These are phyloP conservation scores for Drosophila multiciliata DNA, from an alignment of 2,888 invertebrate genomes.

Conservation along the genomic window DNA sequence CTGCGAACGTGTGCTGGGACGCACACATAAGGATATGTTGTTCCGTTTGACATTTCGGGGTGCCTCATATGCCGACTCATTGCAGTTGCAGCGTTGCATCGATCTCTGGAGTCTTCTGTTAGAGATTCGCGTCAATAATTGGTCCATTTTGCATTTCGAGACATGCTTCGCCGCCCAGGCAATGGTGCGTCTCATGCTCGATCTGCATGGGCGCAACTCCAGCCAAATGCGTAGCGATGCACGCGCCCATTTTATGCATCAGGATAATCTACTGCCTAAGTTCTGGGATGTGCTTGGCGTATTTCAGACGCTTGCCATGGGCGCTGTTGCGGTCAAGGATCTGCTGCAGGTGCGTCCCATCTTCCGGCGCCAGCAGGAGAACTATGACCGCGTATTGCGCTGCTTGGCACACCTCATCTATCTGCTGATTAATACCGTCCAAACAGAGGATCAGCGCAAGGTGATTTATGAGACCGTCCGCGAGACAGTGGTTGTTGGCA, in stretches of 20 bases:
- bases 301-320: conserved; percentile 88
- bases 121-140: conserved; percentile 91
- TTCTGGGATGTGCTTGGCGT: conserved; percentile 90
- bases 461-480: conserved; percentile 86
- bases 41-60: conserved; percentile 91
- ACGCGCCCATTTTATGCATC: conserved; percentile 62
- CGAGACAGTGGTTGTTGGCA: conserved; percentile 84
- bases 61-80: conserved; percentile 90
- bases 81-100: conserved; percentile 92
- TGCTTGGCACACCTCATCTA: conserved; percentile 92
- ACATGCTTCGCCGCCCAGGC: conserved; percentile 94
- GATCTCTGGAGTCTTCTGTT: conserved; percentile 94
- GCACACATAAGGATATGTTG: conserved; percentile 94
- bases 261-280: conserved; percentile 86
- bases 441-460: conserved; percentile 85
- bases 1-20: conserved; percentile 94
- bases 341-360: conserved; percentile 88
- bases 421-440: conserved; percentile 88
- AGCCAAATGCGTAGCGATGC: conserved; percentile 71
- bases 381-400: conserved; percentile 92
- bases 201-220: conserved; percentile 88
- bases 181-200: conserved; percentile 92
- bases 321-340: conserved; percentile 87
- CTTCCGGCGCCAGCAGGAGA: conserved; percentile 91
- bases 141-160: conserved; percentile 91